These are phyloP conservation scores for Acrocephalus scirpaceus DNA, from an alignment of 2,797 vertebrate species.

Conservation along the genomic window DNA sequence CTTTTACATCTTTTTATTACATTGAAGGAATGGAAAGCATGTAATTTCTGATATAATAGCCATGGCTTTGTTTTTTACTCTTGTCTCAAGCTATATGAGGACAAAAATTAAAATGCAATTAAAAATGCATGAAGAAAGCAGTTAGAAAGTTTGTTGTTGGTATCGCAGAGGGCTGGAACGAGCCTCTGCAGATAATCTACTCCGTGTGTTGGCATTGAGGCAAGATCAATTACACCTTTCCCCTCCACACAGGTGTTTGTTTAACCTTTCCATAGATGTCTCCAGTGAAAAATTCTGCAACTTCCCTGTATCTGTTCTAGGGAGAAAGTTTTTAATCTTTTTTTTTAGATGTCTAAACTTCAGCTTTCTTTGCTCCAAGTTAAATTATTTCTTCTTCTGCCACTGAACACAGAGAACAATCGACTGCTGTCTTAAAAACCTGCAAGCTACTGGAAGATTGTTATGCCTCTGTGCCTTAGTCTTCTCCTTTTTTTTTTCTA, in stretches of 20 bases:
- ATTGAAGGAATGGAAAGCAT: not conserved
- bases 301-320: constrained; percentile 12
- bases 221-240: constrained; percentile 43
- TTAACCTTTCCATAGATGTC: constrained; percentile 39
- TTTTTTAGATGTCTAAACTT: constrained; percentile 17
- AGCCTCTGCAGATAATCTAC: constrained; percentile 7
- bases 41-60: constrained; percentile 45
- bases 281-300: constrained; percentile 3
- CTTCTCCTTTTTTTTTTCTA: not conserved
- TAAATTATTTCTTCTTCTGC: constrained; percentile 66
- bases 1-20: constrained; percentile 11
- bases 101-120: constrained; percentile 56
- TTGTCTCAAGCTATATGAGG: not conserved
- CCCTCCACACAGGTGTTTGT: constrained; percentile 33
- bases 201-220: not conserved
- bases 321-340: not conserved
- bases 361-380: constrained; percentile 51
- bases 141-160: constrained; percentile 18
- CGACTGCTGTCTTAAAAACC: constrained; percentile 65
- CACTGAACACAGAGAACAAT: constrained; percentile 61
- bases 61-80: not conserved
- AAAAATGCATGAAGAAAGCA: constrained; percentile 43
- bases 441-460: constrained; percentile 55
- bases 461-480: constrained; percentile 49
- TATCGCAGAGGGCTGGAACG: not conserved